Conservation (phyloP, 2,888 invertebrate species). For the Hypolimnas misippus region DNA sequence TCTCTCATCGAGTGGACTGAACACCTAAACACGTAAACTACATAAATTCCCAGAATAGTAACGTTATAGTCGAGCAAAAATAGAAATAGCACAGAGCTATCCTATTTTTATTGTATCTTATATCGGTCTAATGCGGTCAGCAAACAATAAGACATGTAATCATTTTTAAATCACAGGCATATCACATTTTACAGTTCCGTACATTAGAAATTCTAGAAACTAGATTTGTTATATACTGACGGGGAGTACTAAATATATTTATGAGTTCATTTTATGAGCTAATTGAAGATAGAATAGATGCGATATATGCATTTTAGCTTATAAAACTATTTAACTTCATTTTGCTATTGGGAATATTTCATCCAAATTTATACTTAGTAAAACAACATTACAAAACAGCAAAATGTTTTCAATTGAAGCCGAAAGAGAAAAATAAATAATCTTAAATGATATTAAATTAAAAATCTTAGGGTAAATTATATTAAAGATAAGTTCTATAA, state of each 20-base stretch:
- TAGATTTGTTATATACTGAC: neutral
- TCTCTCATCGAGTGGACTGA: constrained; percentile 33
- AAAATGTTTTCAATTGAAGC: no score
- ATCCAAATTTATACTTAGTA: no score
- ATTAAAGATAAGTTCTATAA: no score
- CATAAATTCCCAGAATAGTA: constrained; percentile 35
- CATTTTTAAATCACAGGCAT: neutral
- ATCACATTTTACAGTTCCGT: neutral
- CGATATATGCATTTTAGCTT: no score
- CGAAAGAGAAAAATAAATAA: no score
- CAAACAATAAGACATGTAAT: constrained; percentile 10
- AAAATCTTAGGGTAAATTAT: no score
- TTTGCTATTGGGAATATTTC: no score
- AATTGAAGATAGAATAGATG: no score
- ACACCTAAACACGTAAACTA: constrained; percentile 33
- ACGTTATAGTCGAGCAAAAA: constrained; percentile 26
- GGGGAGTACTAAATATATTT: neutral
- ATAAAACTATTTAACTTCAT: no score
- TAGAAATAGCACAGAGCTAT: constrained; percentile 37
- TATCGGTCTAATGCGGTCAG: constrained; percentile 24
- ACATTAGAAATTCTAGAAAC: neutral
- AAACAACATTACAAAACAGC: no score
- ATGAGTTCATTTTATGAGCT: neutral
- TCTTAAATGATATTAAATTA: no score
- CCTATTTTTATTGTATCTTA: constrained; percentile 38